A percentile compares a stretch with the other conserved stretches of the same genome.
phyloP scores from a whole-genome alignment of 64 coral and sea anemone genomes.

The Stichodactyla mertensii region DNA sequence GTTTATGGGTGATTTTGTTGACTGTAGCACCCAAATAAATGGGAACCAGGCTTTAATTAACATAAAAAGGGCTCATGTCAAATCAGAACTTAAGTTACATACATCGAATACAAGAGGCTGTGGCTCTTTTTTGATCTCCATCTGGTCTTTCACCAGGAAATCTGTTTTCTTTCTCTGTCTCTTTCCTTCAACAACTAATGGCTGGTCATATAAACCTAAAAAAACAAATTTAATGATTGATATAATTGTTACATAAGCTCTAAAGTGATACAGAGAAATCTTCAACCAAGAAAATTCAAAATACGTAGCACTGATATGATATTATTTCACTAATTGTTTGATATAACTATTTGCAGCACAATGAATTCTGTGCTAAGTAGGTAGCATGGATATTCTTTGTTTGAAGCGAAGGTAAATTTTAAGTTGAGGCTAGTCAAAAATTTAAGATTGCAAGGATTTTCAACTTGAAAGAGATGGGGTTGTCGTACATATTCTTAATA shows the following conservation, averaged over 20 bases:
- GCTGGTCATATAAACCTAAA: constrained; percentile 83
- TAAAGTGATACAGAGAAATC: too few relatives aligned
- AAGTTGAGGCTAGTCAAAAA: too few relatives aligned
- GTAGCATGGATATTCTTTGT: too few relatives aligned
- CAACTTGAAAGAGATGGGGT: neutral
- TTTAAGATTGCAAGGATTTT: neutral
- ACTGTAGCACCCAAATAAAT: neutral
- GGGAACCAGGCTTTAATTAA: neutral
- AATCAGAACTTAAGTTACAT: neutral
- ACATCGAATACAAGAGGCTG: constrained; percentile 68
- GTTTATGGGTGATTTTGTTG: neutral
- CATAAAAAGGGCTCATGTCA: neutral
- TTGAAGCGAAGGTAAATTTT: too few relatives aligned
- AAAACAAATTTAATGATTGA: neutral
- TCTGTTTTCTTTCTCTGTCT: constrained; percentile 68
- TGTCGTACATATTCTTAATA: too few relatives aligned
- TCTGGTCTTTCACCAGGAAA: constrained; percentile 54
- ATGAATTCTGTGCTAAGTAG: too few relatives aligned
- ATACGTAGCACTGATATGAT: too few relatives aligned
- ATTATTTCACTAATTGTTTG: too few relatives aligned
- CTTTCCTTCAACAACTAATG: constrained; percentile 80
- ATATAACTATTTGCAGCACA: too few relatives aligned
- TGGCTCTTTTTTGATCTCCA: constrained; percentile 34
- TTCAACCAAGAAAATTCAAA: too few relatives aligned
- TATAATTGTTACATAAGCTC: neutral